Conservation (phyloP, 2,888 invertebrate species). For the Megastigmus dorsalis region DNA sequence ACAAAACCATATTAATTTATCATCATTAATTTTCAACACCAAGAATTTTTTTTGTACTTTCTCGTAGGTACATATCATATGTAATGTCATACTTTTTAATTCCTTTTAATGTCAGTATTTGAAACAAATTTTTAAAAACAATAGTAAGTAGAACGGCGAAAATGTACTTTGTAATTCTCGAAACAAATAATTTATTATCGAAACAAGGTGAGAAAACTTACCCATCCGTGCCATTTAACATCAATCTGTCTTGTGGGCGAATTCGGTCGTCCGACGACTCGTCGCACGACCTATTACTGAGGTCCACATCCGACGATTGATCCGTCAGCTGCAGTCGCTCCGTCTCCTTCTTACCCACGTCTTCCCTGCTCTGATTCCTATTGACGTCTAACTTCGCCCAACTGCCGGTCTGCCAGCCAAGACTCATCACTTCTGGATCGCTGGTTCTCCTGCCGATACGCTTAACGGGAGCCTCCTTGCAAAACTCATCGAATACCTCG, state of each 20-base stretch:
- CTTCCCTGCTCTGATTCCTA: neutral
- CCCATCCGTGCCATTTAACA: neutral
- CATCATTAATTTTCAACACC: too few relatives aligned
- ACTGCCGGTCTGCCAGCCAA: constrained; percentile 11
- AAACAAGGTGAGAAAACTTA: too few relatives aligned
- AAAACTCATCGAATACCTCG: constrained; percentile 15
- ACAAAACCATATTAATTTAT: too few relatives aligned
- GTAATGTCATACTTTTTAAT: too few relatives aligned
- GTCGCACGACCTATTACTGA: constrained; percentile 21
- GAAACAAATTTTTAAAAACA: too few relatives aligned
- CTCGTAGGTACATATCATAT: too few relatives aligned
- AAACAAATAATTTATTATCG: neutral
- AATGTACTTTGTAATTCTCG: too few relatives aligned
- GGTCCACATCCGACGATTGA: constrained; percentile 9
- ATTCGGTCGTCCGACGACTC: constrained; percentile 42
- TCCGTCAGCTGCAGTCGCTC: neutral
- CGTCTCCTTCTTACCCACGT: neutral
- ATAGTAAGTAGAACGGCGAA: too few relatives aligned
- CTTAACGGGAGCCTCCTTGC: constrained; percentile 39
- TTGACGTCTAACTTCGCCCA: neutral
- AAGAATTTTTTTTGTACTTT: too few relatives aligned
- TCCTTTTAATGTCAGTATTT: too few relatives aligned
- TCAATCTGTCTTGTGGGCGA: neutral
- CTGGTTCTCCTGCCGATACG: constrained; percentile 37
- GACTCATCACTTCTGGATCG: constrained; percentile 38